Evolutionary conservation across 2,113 vertebrate species (phyloP).

Genomic region (Fulica atra): DNA sequence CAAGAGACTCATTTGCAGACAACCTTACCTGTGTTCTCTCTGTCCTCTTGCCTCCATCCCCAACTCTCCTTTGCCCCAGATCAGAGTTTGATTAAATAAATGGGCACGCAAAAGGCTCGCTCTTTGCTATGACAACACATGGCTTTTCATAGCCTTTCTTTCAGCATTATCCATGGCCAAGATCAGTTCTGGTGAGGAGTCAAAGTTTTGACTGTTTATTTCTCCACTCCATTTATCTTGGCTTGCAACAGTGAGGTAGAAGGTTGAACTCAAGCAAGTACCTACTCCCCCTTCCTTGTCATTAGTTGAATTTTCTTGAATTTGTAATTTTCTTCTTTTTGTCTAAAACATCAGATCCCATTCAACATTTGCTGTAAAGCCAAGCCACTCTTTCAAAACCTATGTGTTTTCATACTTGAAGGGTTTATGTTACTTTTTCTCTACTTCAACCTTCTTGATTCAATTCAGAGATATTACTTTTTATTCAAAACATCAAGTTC

Average conservation of each 20-base stretch:
- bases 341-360: neutral
- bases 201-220: neutral
- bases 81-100: neutral
- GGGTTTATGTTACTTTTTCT: neutral
- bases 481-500: neutral
- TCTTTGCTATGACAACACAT: neutral
- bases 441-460: neutral
- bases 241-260: neutral
- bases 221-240: neutral
- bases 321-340: neutral
- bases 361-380: neutral
- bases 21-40: neutral
- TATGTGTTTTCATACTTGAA: neutral
- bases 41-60: fast-evolving
- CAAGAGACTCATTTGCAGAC: neutral
- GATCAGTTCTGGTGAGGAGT: neutral
- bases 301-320: neutral
- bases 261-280: neutral
- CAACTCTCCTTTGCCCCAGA: fast-evolving
- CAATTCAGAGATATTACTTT: neutral
- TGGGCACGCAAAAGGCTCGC: neutral
- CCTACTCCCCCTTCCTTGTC: neutral
- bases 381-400: neutral
- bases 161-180: neutral
- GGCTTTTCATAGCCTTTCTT: neutral